Evolutionary conservation across 2,888 invertebrate species (phyloP), one percentile per base, ranked within the genome.

Genomic region (Apamea anceps): DNA sequence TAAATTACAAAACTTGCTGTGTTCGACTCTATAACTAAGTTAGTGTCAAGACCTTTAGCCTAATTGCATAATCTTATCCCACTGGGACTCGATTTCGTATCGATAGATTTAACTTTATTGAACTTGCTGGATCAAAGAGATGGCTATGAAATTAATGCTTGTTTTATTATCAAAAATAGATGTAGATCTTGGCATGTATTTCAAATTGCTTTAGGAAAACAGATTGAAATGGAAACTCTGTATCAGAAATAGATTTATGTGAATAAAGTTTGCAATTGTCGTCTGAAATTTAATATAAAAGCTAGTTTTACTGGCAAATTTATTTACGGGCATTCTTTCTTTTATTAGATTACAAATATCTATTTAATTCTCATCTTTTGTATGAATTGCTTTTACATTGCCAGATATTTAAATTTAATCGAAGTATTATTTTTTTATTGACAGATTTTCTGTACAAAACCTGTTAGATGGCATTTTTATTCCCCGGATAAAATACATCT

Each of bases 61-160:
- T 75, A 32, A 81, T 81, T 63, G 81, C 37, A 75, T 70, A 63
- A 65, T 75, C 68, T 63, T 15, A 18, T 68, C 51, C 70, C 48
- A 70, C 21, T 63, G 54, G 37, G 28, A 81, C n/a, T 70, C n/a
- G 48, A 57, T 70, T 75, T 75, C 15, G 37, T 57, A 32, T 67
- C 15, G 13, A 80, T 51, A 42, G 51, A 25, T 51, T 37, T 42
- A 42, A 10, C 48, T 80, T 66, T 32, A 80, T 67, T 81, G 18
- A 28, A 81, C 48, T 51, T 48, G 37, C 28, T 15, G 45, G 45
- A 68, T 63, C 10, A 63, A 70, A 81, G 37, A 15, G 15, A 57
- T 48, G 21, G n/a, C 37, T 28, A 37, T 62, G 21, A 79, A 54
- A 42, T 79, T 21, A 21, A 45, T 28, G 21, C 45, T 45, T 21